These are phyloP conservation scores for Microctenopoma stevenorrisi DNA, from an alignment of 2,797 vertebrate species.

Conservation along the genomic window DNA sequence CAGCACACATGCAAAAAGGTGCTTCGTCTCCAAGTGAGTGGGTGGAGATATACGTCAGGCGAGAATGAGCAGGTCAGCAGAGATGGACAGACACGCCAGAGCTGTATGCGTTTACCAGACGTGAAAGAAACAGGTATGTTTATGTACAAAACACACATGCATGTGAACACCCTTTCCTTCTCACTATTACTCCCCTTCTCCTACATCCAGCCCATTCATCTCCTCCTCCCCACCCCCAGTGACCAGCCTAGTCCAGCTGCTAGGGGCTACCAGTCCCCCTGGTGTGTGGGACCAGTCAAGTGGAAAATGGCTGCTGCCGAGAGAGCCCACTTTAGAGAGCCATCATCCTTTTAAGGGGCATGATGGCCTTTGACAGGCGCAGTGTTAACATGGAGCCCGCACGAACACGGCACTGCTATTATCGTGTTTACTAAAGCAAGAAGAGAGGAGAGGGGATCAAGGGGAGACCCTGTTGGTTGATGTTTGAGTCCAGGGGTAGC, in stretches of 20 bases:
- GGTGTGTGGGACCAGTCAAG: slow-evolving; percentile 83
- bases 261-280: slow-evolving; percentile 78
- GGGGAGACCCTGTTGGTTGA: slow-evolving; percentile 62
- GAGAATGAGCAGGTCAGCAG: slow-evolving; percentile 17
- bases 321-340: slow-evolving; percentile 85
- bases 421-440: slow-evolving; percentile 79
- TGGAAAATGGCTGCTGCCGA: slow-evolving; percentile 85
- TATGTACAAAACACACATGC: slow-evolving; percentile 58
- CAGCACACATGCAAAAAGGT: slow-evolving; percentile 40
- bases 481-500: slow-evolving; percentile 67
- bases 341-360: slow-evolving; percentile 84
- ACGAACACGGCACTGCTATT: slow-evolving; percentile 74
- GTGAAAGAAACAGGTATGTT: slow-evolving; percentile 40
- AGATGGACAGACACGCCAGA: slow-evolving; percentile 36
- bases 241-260: slow-evolving; percentile 80
- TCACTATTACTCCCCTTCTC: slow-evolving; percentile 61
- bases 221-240: slow-evolving; percentile 72
- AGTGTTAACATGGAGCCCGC: slow-evolving; percentile 81
- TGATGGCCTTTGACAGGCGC: slow-evolving; percentile 84
- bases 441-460: slow-evolving; percentile 66
- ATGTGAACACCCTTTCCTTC: slow-evolving; percentile 55
- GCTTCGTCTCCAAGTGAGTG: slow-evolving; percentile 29
- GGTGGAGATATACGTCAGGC: slow-evolving; percentile 9
- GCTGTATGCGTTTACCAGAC: slow-evolving; percentile 11
- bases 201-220: slow-evolving; percentile 69